Base-by-base conservation (phyloP, 2,797 vertebrate genomes). In the Geotrypetes seraphini region DNA sequence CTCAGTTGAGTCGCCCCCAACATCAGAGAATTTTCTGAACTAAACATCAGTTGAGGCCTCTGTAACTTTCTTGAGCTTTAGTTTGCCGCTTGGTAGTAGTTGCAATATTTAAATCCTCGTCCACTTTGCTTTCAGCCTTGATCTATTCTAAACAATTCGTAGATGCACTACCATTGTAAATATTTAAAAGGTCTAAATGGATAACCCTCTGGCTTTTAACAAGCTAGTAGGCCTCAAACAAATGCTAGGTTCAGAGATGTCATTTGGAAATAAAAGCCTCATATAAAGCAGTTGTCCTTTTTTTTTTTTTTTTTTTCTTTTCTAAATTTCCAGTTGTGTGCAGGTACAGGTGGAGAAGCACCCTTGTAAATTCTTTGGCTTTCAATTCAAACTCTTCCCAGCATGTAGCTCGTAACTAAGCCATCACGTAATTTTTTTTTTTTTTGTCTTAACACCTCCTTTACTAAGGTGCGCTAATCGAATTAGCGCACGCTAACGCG, bases 101-200 rank as follows among this genome's bases (percentile, higher is more conserved):
- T 63, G 8, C 48, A 56, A 60, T 64, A 52, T 70, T 78, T 63
- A 76, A 79, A 70, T 63, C 49, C 47, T 51, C 54, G 60, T 47
- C 58, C 64, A 50, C 60, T 57, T 73, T 76, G 69, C 69, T 66
- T 68, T 61, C 55, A 70, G 62, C 58, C 64, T 53, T 0, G 49
- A 63, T 75, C 62, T n/a, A n/a, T n/a, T n/a, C n/a, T 71, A 75
- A 75, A 66, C 53, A 69, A 64, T 64, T 47, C 39, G 59, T 50
- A 59, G 51, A 54, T 43, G 44, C 51, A 36, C 49, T 61, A 29
- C 44, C 36, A 41, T 59, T 56, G 39, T 59, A 65, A 55, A 54
- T 69, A 63, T 24, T 55, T 63, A 4, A 0, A 41, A 60, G 60
- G 53, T 64, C 59, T 69, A 65, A 64, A 56, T 70, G 66, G 64